Evolutionary conservation across 2,797 vertebrate species (phyloP), one percentile per base, ranked within the genome.

Genomic region (Pelochelys cantorii): DNA sequence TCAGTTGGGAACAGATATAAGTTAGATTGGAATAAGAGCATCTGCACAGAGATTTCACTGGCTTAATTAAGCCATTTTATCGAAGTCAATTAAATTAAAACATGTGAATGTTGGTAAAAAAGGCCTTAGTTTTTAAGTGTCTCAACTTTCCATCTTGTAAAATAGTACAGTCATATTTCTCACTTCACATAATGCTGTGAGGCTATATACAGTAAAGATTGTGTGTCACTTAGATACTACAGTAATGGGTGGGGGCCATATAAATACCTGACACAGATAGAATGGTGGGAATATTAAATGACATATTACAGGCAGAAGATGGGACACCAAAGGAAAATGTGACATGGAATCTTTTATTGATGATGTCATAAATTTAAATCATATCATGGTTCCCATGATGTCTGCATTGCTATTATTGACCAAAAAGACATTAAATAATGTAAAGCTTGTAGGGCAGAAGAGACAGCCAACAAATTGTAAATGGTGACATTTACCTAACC

Each of bases 61-160:
- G 11, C 85, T 90, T 37, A 94, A 84, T n/a, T 81, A 79, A 91
- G 88, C 11, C 68, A 57, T 56, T 77, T 62, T 71, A 65, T n/a
- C 42, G 81, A 82, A 91, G 88, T 9, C 82, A 62, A 56, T 77
- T 71, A 79, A 77, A 84, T 77, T 78, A 60, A 37, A 82, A 27
- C 34, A 65, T 79, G 68, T 88, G 81, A 88, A 91, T 88, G 80
- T 79, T 78, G 54, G 87, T 77, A 80, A 1, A 85, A 59, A 92
- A 83, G 48, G 48, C 79, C 48, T 57, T 71, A 71, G 5, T 37
- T 71, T 71, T 71, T 71, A n/a, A 62, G 13, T 82, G 27, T 84
- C 78, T 77, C 60, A 34, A 23, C 60, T 86, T 77, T 54, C 75
- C 17, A 74, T 84, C 34, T 82, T 90, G 13, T 86, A 86, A 86